A percentile compares a stretch with the other conserved stretches of the same genome.
Evolutionary conservation across 2,797 vertebrate species (phyloP).

Genomic region (Platyrinchus mystaceus): DNA sequence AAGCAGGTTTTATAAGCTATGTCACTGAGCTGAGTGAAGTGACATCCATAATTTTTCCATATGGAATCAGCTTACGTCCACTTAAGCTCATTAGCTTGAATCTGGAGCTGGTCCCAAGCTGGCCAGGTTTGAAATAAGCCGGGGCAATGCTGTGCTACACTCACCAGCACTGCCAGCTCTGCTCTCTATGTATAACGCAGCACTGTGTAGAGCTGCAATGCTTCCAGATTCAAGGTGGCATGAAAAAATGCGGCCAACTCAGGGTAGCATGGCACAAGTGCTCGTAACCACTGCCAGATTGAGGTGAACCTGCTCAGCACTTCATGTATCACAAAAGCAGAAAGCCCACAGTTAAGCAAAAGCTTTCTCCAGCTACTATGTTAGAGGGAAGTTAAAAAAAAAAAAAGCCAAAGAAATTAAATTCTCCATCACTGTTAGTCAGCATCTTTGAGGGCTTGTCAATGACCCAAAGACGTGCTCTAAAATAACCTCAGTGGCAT

Average conservation of each 20-base stretch:
- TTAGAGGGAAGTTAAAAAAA: neutral
- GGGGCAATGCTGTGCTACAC: neutral
- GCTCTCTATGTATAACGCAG: neutral
- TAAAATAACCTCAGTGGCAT: neutral
- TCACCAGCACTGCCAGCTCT: neutral
- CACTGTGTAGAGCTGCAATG: neutral
- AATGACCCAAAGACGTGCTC: neutral
- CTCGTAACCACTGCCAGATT: neutral
- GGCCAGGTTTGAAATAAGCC: neutral
- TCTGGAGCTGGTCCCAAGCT: neutral
- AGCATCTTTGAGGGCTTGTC: neutral
- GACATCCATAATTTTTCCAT: neutral
- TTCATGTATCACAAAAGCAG: neutral
- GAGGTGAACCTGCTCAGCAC: neutral
- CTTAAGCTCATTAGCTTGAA: neutral
- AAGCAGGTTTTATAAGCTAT: neutral
- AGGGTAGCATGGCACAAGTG: neutral
- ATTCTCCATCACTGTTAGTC: neutral
- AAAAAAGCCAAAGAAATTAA: neutral
- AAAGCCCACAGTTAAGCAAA: neutral
- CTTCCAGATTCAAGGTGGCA: neutral
- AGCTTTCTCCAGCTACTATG: neutral
- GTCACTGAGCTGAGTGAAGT: neutral
- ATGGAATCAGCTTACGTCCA: neutral
- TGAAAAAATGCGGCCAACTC: neutral